phyloP scores from a whole-genome alignment of 1,140 invertebrate genomes.

The Myzus persicae region DNA sequence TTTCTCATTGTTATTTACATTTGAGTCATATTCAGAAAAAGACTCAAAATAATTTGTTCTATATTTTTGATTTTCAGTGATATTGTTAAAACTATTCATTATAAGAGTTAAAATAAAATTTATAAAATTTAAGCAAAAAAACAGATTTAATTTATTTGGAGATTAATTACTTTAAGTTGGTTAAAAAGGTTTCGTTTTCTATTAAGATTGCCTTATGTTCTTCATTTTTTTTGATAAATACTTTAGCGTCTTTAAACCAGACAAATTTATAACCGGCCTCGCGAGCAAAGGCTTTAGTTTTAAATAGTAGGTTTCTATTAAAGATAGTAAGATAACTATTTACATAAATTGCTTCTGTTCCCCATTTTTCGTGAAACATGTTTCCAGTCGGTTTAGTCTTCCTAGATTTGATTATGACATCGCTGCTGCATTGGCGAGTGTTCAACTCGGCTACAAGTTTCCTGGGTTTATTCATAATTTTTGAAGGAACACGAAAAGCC shows the following conservation, averaged over 20 bases:
- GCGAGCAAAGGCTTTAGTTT: no score
- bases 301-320: no score
- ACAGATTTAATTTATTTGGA: no score
- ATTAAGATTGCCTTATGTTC: neutral
- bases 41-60: conserved; percentile 34
- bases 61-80: neutral
- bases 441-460: neutral
- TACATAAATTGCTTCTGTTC: no score
- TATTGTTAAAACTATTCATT: neutral
- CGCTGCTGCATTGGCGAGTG: no score
- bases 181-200: neutral
- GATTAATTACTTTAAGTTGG: neutral
- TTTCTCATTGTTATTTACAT: neutral
- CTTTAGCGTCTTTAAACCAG: conserved; percentile 2
- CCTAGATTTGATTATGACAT: no score
- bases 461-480: neutral
- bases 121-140: no score
- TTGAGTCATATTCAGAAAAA: neutral
- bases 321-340: no score
- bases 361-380: no score
- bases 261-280: neutral
- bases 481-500: neutral
- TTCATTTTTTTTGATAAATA: conserved; percentile 20
- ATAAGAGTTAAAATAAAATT: no score
- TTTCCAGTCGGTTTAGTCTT: no score